Percentiles rank a stretch among this genome's conserved stretches.
Conservation (phyloP, 1,140 invertebrate genomes). For the Drosophila pachea region DNA sequence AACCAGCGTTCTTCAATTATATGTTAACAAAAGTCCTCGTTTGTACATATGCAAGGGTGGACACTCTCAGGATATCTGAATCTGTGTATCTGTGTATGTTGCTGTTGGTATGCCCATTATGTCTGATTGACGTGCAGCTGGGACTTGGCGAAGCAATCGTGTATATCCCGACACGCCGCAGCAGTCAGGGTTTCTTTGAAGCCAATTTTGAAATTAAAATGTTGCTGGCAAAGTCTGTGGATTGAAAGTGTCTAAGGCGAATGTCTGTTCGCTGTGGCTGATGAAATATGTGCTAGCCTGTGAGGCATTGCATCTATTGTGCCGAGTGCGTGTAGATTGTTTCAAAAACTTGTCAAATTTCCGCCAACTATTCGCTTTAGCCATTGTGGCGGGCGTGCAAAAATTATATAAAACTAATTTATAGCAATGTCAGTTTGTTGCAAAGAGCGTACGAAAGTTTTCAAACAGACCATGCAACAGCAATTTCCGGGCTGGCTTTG, state of each 20-base stretch:
- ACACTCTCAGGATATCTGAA: not conserved
- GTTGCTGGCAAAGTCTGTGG: slow-evolving; percentile 20
- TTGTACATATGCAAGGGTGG: no score
- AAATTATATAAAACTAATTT: slow-evolving; percentile 61
- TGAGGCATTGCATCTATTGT: slow-evolving; percentile 8
- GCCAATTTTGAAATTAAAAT: slow-evolving; percentile 41
- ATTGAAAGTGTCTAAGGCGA: slow-evolving; percentile 17
- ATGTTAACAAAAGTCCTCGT: no score
- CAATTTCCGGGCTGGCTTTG: slow-evolving; percentile 53
- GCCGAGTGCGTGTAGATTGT: slow-evolving; percentile 13
- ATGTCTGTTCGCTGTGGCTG: not conserved
- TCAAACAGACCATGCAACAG: slow-evolving; percentile 59
- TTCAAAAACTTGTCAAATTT: slow-evolving; percentile 54
- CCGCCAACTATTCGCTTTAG: slow-evolving; percentile 44
- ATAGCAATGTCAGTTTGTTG: slow-evolving; percentile 55
- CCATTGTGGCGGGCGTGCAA: slow-evolving; percentile 25
- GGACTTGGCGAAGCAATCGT: slow-evolving; percentile 3
- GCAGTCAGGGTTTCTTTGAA: slow-evolving; percentile 15
- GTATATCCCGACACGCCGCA: slow-evolving; percentile 18
- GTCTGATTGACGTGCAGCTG: not conserved
- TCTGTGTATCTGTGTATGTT: not conserved
- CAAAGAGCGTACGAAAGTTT: slow-evolving; percentile 53
- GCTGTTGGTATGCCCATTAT: slow-evolving; percentile 15
- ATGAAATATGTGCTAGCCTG: slow-evolving; percentile 4
- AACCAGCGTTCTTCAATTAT: not conserved